Base-by-base conservation (phyloP, 2,888 invertebrate genomes). In the Scaptomyza tumidula region DNA sequence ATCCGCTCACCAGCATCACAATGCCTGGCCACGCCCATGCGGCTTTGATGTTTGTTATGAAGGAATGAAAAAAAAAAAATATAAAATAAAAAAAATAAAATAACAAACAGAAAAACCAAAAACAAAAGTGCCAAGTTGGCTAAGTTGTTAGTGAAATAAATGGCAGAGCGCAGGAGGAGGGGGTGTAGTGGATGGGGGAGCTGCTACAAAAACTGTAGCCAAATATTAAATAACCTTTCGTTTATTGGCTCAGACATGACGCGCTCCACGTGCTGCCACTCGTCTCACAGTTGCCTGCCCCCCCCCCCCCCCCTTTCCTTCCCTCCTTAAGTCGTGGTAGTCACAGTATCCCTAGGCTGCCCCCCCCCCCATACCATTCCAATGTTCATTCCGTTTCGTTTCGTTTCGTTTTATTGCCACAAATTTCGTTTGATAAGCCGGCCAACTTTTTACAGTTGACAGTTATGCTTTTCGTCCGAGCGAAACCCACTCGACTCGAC, bases 161-260 rank as follows among this genome's bases (percentile, higher is more conserved):
- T 46, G 43, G 7, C 9, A 11, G 16, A 4, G 46, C 31, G 6
- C 9, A 6, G 1, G 2, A 33, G 19, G 14, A 16, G 11, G n/a
- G n/a, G n/a, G n/a, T n/a, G n/a, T n/a, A n/a, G 10, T 13, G 6
- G 5, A 16, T 6, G 6, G n/a, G 24, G 9, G 10, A 14, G 24
- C 35, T 6, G 11, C 35, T 43, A n/a, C 27, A 11, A 44, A 55
- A 79, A 58, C 62, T 76, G 74, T 75, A 61, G 87, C 80, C 85
- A 86, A 86, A 85, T 88, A 88, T 85, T 88, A 86, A 85, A 85
- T 88, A 85, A 88, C 87, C 88, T 85, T 88, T 86, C 72, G 78
- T 78, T 88, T 85, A 85, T 85, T 85, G 85, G 87, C 88, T 86
- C 76, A 86, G 84, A 77, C 79, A 64, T 73, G 86, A 79, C 65